Evolutionary conservation across 2,888 invertebrate genomes (phyloP).

Genomic region (Matsumyia berberina): DNA sequence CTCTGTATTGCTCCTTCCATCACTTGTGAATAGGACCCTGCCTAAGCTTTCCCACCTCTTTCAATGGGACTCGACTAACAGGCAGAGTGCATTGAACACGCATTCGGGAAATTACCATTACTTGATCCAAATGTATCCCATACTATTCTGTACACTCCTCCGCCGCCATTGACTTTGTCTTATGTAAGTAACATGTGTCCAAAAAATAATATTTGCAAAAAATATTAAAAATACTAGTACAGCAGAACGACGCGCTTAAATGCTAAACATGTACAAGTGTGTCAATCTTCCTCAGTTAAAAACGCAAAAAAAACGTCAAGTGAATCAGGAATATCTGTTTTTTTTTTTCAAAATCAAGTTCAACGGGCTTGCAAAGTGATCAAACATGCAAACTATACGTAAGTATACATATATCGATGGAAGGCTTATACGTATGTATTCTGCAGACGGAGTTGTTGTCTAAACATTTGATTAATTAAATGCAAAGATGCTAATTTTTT

Average conservation of each 20-base stretch:
- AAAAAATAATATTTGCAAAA: not conserved
- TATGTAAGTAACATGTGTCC: too few species aligned
- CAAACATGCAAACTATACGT: conserved; percentile 26
- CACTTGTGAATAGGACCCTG: too few species aligned
- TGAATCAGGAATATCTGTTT: conserved; percentile 9
- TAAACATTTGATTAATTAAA: conserved; percentile 44
- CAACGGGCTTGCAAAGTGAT: conserved; percentile 13
- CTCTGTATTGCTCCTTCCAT: too few species aligned
- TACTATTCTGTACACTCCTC: too few species aligned
- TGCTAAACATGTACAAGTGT: conserved; percentile 16
- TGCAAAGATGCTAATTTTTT: conserved; percentile 44
- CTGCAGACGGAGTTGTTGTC: not conserved
- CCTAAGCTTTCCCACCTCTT: too few species aligned
- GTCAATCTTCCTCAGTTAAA: conserved; percentile 3
- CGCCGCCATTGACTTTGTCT: too few species aligned
- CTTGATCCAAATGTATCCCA: too few species aligned
- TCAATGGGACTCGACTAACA: too few species aligned
- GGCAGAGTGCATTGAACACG: too few species aligned
- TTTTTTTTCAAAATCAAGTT: conserved; percentile 42
- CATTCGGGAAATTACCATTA: too few species aligned
- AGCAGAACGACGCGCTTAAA: not conserved
- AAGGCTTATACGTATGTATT: not conserved
- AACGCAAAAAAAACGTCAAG: not conserved
- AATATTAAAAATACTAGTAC: not conserved
- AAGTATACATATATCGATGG: too few species aligned